Evolutionary conservation across 2,797 vertebrate genomes (phyloP), one percentile per base, ranked within the genome.

Genomic region (Hapalemur alaotrensis): DNA sequence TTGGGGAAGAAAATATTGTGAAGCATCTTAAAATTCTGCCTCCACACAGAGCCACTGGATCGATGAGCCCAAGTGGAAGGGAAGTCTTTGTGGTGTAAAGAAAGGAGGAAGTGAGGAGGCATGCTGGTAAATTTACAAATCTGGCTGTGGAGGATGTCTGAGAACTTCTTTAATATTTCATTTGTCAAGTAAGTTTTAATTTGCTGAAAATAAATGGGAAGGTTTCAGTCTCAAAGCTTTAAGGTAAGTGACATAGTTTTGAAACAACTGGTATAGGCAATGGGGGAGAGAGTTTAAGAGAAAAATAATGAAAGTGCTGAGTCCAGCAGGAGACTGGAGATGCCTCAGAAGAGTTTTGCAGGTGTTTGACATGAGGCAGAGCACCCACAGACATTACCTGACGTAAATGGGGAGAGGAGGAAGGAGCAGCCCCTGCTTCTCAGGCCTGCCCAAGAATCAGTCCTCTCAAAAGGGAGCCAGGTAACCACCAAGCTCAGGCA

Each of bases 341-440:
- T 17, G 65, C 43, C 30, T 48, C 57, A 30, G 57, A 67, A 89
- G 15, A 50, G 52, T 13, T 67, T 67, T 20, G 15, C 7, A 54
- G 12, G 0, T 17, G 32, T 14, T 59, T 32, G 52, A 12, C 23
- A 2, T 13, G 5, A n/a, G 14, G 2, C 9, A n/a, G 11, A n/a
- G 13, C 12, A 35, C 28, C 14, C 20, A 4, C 0, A 18, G 12
- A 10, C 15, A 50, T 69, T 17, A 52, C 25, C 17, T 25, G 35
- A 10, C 0, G 0, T 1, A 18, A 13, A 4, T 0, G 7, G 3
- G 12, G 12, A 46, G 20, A 81, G 22, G 3, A 23, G 22, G 5
- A 63, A 78, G 9, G 18, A 20, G 30, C 0, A 59, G 43, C 2
- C 0, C 17, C 3, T 14, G 5, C 10, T 1, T 65, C 7, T 28